Percentiles rank a stretch among this genome's conserved stretches.
Conservation (phyloP, 2,113 vertebrate genomes). For the Otis tarda region DNA sequence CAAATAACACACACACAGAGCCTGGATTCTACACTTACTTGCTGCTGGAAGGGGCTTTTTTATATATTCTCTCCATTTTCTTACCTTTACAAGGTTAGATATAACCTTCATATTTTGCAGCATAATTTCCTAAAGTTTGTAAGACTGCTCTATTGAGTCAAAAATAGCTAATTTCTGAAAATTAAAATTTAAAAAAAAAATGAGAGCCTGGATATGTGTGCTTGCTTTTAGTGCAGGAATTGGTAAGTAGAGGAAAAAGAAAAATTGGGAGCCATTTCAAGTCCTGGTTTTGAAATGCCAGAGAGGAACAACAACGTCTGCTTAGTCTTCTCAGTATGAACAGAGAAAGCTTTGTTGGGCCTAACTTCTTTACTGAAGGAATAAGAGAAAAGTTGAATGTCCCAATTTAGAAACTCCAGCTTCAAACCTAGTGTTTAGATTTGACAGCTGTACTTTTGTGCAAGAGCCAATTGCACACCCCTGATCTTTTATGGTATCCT, state of each 20-base stretch:
- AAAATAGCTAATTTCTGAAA: neutral
- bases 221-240: neutral
- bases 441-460: neutral
- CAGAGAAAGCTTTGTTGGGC: neutral
- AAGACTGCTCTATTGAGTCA: neutral
- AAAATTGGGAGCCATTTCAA: neutral
- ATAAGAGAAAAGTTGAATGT: neutral
- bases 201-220: fast-evolving
- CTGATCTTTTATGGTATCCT: neutral
- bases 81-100: neutral
- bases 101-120: neutral
- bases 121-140: neutral
- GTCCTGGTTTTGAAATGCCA: neutral
- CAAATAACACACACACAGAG: neutral
- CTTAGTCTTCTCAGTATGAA: neutral
- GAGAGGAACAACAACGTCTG: neutral
- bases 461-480: neutral
- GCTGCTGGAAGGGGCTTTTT: neutral
- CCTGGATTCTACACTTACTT: neutral
- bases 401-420: neutral
- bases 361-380: neutral
- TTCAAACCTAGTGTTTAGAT: neutral
- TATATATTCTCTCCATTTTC: neutral
- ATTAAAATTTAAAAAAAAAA: neutral
- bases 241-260: neutral